Percentiles rank a stretch among this genome's conserved stretches.
Conservation (phyloP, 2,797 vertebrate species). For the Dryobates pubescens region DNA sequence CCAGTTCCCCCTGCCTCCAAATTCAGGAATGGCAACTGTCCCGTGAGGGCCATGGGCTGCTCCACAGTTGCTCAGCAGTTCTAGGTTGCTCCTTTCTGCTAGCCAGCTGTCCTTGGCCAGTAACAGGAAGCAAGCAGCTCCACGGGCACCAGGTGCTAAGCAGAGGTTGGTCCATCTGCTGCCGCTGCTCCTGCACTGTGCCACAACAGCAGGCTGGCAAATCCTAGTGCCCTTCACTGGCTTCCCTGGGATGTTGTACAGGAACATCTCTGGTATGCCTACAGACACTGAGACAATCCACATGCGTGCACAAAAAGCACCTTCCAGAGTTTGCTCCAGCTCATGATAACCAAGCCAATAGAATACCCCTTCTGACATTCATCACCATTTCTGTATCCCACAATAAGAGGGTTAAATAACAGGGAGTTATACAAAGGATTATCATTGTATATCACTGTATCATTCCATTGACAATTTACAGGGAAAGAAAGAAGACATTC, state of each 20-base stretch:
- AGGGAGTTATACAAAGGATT: neutral
- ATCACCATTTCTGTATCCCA: neutral
- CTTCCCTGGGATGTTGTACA: neutral
- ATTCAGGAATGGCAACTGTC: neutral
- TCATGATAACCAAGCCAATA: neutral
- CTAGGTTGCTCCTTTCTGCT: neutral
- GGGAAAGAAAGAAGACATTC: neutral
- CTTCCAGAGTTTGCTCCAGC: constrained; percentile 32
- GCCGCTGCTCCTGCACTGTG: neutral
- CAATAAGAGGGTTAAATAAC: neutral
- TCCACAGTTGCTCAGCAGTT: neutral
- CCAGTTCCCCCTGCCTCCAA: neutral
- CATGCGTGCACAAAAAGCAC: constrained; percentile 42
- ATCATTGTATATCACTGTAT: neutral
- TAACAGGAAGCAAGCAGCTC: neutral
- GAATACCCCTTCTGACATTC: neutral
- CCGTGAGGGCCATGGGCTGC: neutral
- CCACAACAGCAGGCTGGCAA: neutral
- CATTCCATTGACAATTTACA: neutral
- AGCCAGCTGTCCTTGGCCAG: neutral
- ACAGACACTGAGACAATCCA: constrained; percentile 8
- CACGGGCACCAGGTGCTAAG: neutral
- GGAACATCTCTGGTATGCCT: neutral
- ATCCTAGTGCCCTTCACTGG: neutral
- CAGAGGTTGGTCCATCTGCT: neutral